Base-by-base conservation (phyloP, 2,888 invertebrate species). In the Drosophila siamana region DNA sequence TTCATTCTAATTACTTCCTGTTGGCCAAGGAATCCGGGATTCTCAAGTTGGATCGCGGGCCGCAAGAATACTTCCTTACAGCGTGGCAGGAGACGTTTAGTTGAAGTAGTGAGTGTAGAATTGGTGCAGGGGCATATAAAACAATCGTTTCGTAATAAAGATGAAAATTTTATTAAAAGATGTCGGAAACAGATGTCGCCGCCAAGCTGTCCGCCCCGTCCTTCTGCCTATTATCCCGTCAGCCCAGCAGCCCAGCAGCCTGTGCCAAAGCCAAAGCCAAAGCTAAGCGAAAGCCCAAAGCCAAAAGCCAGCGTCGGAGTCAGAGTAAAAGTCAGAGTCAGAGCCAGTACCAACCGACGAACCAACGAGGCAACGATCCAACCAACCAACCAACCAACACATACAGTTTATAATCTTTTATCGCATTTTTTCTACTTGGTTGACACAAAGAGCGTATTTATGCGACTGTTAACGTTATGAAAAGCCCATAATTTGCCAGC, bases 121-220 rank as follows among this genome's bases (percentile, higher is more conserved):
- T 48, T 44, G 60, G 36, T 15, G 51, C 33, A 40, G 72, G 44
- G 78, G 77, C 80, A 80, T 86, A 92, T 92, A 92, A 92, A 92
- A 92, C 91, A 91, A 91, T 91, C 90, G 90, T 91, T 91, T 90
- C 88, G 91, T 91, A 92, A 92, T 92, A 92, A 92, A 92, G 92
- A 92, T 92, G 92, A 92, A 92, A 92, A 92, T 92, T 92, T 92
- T 92, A 92, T 92, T 92, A 92, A 92, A 92, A 92, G 92, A 92
- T 92, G 92, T 92, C 92, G 90, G 88, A 90, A 92, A 90, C 92
- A 92, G 92, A 92, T 92, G 92, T 91, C 91, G 87, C 90, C 82
- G 74, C 72, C 69, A 73, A 69, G 61, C 65, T 38, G 59, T 43
- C 54, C 22, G 9, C 33, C 36, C 36, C 24, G 24, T 33, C 0